Evolutionary conservation across 2,113 vertebrate species (phyloP).

Genomic region (Prionailurus bengalensis): DNA sequence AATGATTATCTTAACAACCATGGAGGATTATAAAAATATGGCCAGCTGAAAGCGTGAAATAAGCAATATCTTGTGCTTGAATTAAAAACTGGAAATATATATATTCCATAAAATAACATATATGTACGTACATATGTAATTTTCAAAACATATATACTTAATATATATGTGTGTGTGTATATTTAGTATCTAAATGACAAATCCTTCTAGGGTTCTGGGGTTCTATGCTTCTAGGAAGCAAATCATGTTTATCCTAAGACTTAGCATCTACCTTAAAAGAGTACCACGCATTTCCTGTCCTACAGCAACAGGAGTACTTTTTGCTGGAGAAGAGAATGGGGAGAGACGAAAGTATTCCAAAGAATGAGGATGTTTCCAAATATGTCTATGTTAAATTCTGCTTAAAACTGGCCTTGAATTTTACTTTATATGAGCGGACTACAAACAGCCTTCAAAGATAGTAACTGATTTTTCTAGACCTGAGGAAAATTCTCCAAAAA

Average conservation of each 20-base stretch:
- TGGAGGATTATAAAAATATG: neutral
- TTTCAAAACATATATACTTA: neutral
- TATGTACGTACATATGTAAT: neutral
- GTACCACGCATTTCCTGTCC: fast-evolving
- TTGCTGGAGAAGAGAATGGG: neutral
- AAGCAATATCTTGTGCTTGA: neutral
- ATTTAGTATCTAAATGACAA: neutral
- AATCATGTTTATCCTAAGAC: neutral
- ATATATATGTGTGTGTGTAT: neutral
- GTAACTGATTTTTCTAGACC: neutral
- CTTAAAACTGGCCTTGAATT: neutral
- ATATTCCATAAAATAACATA: neutral
- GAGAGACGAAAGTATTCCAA: neutral
- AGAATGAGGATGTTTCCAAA: neutral
- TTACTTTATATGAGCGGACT: neutral
- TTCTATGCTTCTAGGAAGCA: neutral
- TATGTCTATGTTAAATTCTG: neutral
- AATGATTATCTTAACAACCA: neutral
- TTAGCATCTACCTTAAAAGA: neutral
- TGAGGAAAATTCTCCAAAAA: neutral
- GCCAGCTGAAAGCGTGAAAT: neutral
- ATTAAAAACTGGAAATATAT: neutral
- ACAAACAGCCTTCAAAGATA: neutral
- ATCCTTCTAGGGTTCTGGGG: neutral
- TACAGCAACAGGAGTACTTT: fast-evolving